phyloP scores from a whole-genome alignment of 2,888 invertebrate species.

The Clistopyga incitator region DNA sequence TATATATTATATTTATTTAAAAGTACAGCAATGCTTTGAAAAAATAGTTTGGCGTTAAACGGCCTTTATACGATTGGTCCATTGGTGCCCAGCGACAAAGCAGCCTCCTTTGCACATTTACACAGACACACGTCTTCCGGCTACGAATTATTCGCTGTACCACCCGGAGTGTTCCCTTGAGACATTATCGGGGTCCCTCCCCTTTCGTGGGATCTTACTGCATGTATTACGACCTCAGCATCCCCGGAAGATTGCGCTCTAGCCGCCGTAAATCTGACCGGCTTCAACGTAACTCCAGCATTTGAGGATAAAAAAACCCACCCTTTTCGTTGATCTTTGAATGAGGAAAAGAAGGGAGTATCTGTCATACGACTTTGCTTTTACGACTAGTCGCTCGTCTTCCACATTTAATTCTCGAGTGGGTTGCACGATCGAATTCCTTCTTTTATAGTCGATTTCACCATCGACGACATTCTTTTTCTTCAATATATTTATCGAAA shows the following conservation, averaged over 20 bases:
- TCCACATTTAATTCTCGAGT: constrained; percentile 56
- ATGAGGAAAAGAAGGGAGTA: constrained; percentile 21
- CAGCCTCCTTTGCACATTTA: not conserved
- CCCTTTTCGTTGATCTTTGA: constrained; percentile 46
- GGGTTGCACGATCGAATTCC: constrained; percentile 19
- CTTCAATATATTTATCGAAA: not conserved
- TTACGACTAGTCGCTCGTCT: constrained; percentile 40
- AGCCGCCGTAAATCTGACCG: constrained; percentile 40
- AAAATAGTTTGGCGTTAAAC: not conserved
- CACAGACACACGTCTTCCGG: not conserved
- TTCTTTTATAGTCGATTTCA: not conserved
- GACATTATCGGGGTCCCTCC: constrained; percentile 7
- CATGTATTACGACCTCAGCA: constrained; percentile 1
- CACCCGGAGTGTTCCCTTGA: constrained; percentile 7
- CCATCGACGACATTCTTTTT: not conserved
- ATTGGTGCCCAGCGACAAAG: not conserved
- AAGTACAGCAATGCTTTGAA: not conserved
- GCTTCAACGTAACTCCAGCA: constrained; percentile 10
- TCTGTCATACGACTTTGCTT: constrained; percentile 25
- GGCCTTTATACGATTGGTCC: constrained; percentile 1
- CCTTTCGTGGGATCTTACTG: constrained; percentile 17
- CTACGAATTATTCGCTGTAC: constrained; percentile 20
- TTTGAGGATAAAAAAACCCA: constrained; percentile 20
- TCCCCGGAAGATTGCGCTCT: not conserved
- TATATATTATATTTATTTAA: not conserved